phyloP scores from a whole-genome alignment of 2,113 vertebrate genomes.

The Brachypodius melanocephalos region DNA sequence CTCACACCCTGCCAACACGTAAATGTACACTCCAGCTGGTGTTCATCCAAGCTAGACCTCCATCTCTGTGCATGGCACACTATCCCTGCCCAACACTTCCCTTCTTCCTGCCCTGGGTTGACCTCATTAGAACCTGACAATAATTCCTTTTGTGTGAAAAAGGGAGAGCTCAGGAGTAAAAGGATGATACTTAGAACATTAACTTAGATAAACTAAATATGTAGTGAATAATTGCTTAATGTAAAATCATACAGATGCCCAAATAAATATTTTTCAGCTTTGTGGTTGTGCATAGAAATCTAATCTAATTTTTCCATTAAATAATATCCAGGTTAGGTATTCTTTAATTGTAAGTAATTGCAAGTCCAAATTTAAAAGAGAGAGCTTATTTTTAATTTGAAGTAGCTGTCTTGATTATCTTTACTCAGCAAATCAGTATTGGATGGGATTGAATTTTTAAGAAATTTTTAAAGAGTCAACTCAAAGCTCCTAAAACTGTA shows the following conservation, averaged over 20 bases:
- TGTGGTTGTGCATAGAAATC: not conserved
- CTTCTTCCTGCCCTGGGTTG: not conserved
- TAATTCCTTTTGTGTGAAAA: not conserved
- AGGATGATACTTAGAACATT: not conserved
- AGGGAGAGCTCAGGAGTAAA: not conserved
- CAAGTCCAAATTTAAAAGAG: not conserved
- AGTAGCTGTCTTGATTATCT: not conserved
- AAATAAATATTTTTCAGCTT: not conserved
- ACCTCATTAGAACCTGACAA: not conserved
- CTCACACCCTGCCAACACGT: slow-evolving; percentile 60
- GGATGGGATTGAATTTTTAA: not conserved
- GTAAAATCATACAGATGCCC: not conserved
- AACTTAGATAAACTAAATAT: not conserved
- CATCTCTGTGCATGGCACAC: not conserved
- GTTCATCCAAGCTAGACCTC: slow-evolving; percentile 49
- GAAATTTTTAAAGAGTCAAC: not conserved
- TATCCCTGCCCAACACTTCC: not conserved
- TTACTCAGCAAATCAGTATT: not conserved
- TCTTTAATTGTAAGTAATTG: not conserved
- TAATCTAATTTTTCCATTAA: not conserved
- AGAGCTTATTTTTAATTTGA: not conserved
- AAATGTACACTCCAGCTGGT: slow-evolving; percentile 47
- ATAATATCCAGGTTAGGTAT: not conserved
- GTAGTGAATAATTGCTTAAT: not conserved
- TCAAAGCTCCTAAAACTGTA: not conserved